Base-by-base conservation (phyloP, 1,140 invertebrate genomes). In the Caenorhabditis inopinata region DNA sequence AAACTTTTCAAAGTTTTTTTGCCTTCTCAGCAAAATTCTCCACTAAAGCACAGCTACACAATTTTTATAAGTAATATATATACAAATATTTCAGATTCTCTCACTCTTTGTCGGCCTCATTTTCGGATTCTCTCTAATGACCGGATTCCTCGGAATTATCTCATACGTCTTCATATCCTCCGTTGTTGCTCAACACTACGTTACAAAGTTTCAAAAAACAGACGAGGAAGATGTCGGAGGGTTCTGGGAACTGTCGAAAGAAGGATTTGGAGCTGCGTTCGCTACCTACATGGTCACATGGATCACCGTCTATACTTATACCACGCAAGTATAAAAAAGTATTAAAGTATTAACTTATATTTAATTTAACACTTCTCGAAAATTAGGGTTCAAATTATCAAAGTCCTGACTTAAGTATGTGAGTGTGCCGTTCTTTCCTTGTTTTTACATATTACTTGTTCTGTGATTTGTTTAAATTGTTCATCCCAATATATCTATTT, bases 271-370 rank as follows among this genome's bases (percentile, higher is more conserved):
- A 27, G 79, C 87, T 25, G 87, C 87, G 6, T 85, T 87, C 46
- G 87, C 87, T 5, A 87, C 87, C n/a, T 87, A 87, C 82, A 82
- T 87, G 83, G 83, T 87, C 27, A 78, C 86, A n/a, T 87, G 86
- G 86, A 87, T 87, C 38, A 81, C 79, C 11, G 73, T 83, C 6
- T 85, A 88, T 58, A 68, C 58, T 3, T 83, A 87, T 5, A 74
- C 80, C 1, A 42, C 84, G 18, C 84, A 87, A 49, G 29, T 21
- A 6, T 51, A 58, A 45, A 62, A 14, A 42, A n/a, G 5, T 48
- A 49, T 75, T 53, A n/a, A n/a, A n/a, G n/a, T 38, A 76, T 49
- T 73, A 18, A 32, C 27, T 82, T 45, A 18, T 9, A 18, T 18
- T n/a, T 45, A 4, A 7, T 29, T 27, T 51, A 76, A n/a, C 9